phyloP scores from a whole-genome alignment of 2,888 invertebrate genomes.

The Agonum fuliginosum region DNA sequence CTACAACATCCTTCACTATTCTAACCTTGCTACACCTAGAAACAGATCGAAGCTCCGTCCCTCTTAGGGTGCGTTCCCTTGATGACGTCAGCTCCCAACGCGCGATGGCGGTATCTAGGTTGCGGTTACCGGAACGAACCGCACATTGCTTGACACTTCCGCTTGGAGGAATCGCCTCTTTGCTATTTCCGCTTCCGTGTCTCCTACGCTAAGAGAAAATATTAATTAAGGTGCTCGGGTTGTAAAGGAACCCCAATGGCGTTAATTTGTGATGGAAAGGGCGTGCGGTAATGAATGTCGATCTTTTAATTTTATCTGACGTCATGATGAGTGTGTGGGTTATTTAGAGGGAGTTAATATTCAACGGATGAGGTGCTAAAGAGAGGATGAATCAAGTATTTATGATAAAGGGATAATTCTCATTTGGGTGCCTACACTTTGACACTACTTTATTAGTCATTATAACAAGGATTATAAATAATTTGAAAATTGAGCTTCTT shows the following conservation, averaged over 20 bases:
- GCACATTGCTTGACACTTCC: slow-evolving; percentile 59
- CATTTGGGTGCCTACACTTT: no score
- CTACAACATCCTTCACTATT: no score
- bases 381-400: no score
- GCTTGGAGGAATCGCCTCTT: no score
- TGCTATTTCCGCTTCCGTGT: neutral
- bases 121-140: slow-evolving; percentile 55
- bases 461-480: no score
- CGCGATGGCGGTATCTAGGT: slow-evolving; percentile 12
- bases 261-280: slow-evolving; percentile 14
- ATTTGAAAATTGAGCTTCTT: no score
- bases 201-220: slow-evolving; percentile 15
- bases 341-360: no score
- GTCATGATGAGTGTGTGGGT: slow-evolving; percentile 2
- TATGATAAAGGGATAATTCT: no score
- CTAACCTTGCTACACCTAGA: no score
- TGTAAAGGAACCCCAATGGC: slow-evolving; percentile 22
- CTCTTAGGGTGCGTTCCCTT: neutral
- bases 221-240: slow-evolving; percentile 31
- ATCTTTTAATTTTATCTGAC: slow-evolving; percentile 14
- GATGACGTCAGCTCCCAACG: slow-evolving; percentile 2
- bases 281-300: neutral
- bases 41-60: no score
- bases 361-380: no score
- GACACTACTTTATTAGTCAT: no score